phyloP scores from a whole-genome alignment of 2,113 vertebrate genomes.

The Elephantulus edwardii region DNA sequence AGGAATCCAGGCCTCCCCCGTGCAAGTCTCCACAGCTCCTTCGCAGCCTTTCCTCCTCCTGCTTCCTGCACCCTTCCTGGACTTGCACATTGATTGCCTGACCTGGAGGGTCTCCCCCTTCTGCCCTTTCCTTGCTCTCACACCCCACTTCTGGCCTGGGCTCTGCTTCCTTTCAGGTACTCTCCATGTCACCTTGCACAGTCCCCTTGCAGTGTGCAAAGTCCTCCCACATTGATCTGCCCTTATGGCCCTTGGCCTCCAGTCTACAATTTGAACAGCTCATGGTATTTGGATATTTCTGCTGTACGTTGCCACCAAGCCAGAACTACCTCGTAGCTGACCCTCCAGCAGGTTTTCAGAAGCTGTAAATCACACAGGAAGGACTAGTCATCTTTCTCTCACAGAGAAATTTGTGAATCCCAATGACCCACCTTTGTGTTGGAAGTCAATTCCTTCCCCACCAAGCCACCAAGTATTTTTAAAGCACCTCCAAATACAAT shows the following conservation, averaged over 20 bases:
- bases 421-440: too few species aligned
- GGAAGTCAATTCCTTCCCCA: too few species aligned
- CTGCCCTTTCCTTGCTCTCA: not conserved
- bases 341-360: too few species aligned
- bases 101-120: not conserved
- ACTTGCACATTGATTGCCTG: not conserved
- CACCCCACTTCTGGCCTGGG: accelerated
- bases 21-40: not conserved
- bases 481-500: not conserved
- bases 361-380: too few species aligned
- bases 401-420: too few species aligned
- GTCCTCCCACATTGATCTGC: not conserved
- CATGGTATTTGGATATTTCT: too few species aligned
- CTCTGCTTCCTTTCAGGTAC: not conserved
- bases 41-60: not conserved
- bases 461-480: not conserved
- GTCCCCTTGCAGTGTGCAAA: not conserved
- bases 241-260: accelerated
- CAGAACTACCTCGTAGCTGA: too few species aligned
- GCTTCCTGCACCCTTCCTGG: not conserved
- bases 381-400: too few species aligned
- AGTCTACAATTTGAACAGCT: not conserved
- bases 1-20: not conserved
- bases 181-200: too few species aligned
- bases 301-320: too few species aligned